A percentile compares a stretch with the other conserved stretches of the same genome.
Conservation (phyloP, 2,888 invertebrate genomes). For the Neria commutata region DNA sequence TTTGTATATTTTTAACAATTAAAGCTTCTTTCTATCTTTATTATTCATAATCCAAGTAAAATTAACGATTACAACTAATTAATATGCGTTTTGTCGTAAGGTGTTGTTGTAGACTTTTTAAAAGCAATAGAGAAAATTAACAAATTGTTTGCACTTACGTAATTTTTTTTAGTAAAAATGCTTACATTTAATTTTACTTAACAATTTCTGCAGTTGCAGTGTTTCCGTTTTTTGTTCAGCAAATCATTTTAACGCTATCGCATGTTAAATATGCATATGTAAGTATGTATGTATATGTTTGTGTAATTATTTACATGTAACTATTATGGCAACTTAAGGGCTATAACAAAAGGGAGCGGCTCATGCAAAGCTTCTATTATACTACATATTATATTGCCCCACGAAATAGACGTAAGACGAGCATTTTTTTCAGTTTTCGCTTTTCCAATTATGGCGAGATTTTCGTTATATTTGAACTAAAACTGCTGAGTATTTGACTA, state of each 20-base stretch:
- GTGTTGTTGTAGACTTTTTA: background rate
- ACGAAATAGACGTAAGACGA: no score
- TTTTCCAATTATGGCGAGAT: no score
- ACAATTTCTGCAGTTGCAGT: background rate
- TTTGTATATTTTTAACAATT: slow-evolving; percentile 8
- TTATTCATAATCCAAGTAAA: slow-evolving; percentile 42
- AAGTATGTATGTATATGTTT: slow-evolving; percentile 23
- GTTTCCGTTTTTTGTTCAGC: slow-evolving; percentile 9
- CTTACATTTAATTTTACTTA: slow-evolving; percentile 21
- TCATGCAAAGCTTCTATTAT: no score
- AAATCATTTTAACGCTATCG: slow-evolving; percentile 9
- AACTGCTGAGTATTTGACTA: slow-evolving; percentile 49
- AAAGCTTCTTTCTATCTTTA: slow-evolving; percentile 32
- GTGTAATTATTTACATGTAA: slow-evolving; percentile 53
- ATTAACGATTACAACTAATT: slow-evolving; percentile 48
- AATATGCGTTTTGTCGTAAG: slow-evolving; percentile 13
- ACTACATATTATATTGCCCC: no score
- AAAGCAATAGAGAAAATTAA: slow-evolving; percentile 1
- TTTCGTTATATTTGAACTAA: no score
- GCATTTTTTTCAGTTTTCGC: no score
- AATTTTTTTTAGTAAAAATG: slow-evolving; percentile 23
- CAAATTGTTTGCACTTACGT: slow-evolving; percentile 1
- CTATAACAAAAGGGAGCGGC: background rate
- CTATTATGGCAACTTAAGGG: slow-evolving; percentile 35
- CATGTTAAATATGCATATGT: slow-evolving; percentile 2